Percentiles rank a stretch among this genome's conserved stretches.
phyloP scores from a whole-genome alignment of 2,888 invertebrate species.

The Mongoloraphidia duomilia region DNA sequence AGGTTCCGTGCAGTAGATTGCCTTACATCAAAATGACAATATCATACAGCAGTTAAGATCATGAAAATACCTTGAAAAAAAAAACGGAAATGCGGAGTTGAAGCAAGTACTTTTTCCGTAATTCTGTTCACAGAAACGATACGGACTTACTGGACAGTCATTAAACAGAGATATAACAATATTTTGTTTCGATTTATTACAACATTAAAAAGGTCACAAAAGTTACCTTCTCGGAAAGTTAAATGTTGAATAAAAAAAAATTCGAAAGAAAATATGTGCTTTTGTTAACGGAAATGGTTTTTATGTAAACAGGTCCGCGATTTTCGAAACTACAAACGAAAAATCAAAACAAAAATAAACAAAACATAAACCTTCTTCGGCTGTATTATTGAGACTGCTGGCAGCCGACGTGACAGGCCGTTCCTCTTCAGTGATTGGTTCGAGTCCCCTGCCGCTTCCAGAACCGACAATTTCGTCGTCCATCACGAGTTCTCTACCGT shows the following conservation, averaged over 20 bases:
- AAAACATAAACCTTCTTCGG: constrained; percentile 12
- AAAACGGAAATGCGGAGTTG: too few relatives aligned
- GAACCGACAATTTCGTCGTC: constrained; percentile 17
- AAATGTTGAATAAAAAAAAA: not conserved
- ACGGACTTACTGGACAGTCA: too few relatives aligned
- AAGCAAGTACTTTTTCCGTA: too few relatives aligned
- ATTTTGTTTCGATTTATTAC: not conserved
- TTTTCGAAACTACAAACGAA: not conserved
- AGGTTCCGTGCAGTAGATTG: too few relatives aligned
- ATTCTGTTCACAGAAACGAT: too few relatives aligned
- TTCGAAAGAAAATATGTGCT: not conserved
- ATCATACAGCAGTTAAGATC: too few relatives aligned
- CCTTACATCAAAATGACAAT: too few relatives aligned
- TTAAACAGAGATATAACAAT: too few relatives aligned
- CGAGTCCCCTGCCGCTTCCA: constrained; percentile 24
- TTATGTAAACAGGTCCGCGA: not conserved
- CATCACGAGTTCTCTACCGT: constrained; percentile 3
- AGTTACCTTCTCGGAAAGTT: not conserved
- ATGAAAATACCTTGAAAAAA: too few relatives aligned
- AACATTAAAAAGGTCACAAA: too few relatives aligned
- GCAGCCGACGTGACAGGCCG: constrained; percentile 17
- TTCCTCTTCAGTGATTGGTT: constrained; percentile 30
- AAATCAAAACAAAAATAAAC: not conserved
- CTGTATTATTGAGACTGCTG: constrained; percentile 19
- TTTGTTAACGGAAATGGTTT: not conserved